Evolutionary conservation across 2,797 vertebrate species (phyloP).

Genomic region (Acropternis orthonyx): DNA sequence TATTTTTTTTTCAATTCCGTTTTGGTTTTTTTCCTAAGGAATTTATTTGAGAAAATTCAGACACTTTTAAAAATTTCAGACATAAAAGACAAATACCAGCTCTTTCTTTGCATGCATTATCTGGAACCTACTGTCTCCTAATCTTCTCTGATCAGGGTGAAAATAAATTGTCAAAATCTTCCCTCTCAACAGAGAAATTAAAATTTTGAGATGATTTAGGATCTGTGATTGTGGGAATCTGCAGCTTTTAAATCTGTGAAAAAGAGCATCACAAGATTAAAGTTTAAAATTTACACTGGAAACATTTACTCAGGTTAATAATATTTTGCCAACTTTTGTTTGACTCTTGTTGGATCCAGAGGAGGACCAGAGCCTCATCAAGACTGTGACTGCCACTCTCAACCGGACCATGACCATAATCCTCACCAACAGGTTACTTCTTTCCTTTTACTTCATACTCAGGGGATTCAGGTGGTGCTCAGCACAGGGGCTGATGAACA

Average conservation of each 20-base stretch:
- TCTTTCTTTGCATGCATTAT: fast-evolving
- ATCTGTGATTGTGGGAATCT: background rate
- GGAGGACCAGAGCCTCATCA: too few species aligned
- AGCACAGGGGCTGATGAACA: too few species aligned
- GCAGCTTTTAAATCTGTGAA: background rate
- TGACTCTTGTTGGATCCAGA: too few species aligned
- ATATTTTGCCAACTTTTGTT: background rate
- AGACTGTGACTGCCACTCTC: too few species aligned
- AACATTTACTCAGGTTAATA: background rate
- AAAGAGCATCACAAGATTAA: background rate
- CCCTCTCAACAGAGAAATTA: background rate
- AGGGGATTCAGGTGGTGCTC: too few species aligned
- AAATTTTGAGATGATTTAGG: background rate
- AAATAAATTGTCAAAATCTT: background rate
- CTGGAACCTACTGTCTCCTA: background rate
- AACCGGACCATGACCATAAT: too few species aligned
- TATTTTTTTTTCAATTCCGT: fast-evolving
- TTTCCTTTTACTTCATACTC: too few species aligned
- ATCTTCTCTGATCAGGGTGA: background rate
- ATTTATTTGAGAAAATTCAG: background rate
- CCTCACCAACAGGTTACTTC: too few species aligned
- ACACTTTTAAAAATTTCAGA: background rate
- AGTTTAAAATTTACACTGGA: background rate
- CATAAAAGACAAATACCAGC: background rate
- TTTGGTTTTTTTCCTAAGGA: background rate